These are phyloP conservation scores for Sylvicola cinctus DNA, from an alignment of 2,888 invertebrate species.

Conservation along the genomic window DNA sequence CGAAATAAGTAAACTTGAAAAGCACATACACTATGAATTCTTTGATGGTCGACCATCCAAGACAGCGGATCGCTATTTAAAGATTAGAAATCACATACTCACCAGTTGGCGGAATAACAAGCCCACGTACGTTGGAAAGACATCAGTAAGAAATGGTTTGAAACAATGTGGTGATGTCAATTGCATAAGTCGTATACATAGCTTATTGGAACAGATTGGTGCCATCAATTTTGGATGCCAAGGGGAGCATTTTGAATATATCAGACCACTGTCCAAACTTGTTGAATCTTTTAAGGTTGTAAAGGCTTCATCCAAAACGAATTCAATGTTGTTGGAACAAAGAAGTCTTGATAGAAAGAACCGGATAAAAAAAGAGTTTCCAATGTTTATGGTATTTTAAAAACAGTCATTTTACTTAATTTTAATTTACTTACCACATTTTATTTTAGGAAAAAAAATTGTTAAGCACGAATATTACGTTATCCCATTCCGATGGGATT, in stretches of 20 bases:
- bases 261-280: constrained; percentile 10
- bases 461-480: too few species aligned
- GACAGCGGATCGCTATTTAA: constrained; percentile 33
- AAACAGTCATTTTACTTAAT: too few species aligned
- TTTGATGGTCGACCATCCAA: constrained; percentile 31
- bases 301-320: too few species aligned
- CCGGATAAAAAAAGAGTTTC: too few species aligned
- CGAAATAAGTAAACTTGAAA: constrained; percentile 30
- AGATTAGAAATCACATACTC: constrained; percentile 36
- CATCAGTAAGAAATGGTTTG: constrained; percentile 31
- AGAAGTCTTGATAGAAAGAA: too few species aligned
- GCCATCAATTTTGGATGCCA: constrained; percentile 38
- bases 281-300: constrained; percentile 5
- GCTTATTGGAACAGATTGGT: constrained; percentile 37
- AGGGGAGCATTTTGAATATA: constrained; percentile 20
- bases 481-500: too few species aligned
- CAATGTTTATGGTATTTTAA: too few species aligned
- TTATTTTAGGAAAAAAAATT: too few species aligned
- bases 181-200: constrained; percentile 35
- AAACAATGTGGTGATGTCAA: constrained; percentile 41
- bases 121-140: constrained; percentile 36
- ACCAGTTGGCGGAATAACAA: constrained; percentile 30
- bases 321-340: too few species aligned
- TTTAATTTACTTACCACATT: too few species aligned
- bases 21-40: constrained; percentile 31